Base-by-base conservation (phyloP, 2,888 invertebrate genomes). In the Loripinus fragilis region DNA sequence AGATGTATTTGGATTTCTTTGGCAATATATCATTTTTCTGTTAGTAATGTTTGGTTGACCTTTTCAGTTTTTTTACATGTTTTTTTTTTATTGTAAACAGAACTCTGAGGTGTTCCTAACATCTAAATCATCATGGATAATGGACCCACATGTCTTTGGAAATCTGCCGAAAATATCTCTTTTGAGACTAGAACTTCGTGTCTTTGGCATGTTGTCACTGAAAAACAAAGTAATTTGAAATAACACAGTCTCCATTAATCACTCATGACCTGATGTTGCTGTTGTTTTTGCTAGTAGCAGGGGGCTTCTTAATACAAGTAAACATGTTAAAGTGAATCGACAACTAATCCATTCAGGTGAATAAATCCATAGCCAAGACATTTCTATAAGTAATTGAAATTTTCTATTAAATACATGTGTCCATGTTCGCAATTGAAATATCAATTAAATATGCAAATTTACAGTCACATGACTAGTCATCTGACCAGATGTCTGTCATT, bases 181-280 rank as follows among this genome's bases (percentile, higher is more conserved):
- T 60, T 60, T 5, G 10, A 20, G 60, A 20, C 33, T 60, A 33
- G 60, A 30, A 33, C 17, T 30, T 60, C 60, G 30, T 60, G 60
- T 60, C 30, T 60, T 33, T 20, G 60, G 33, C 60, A 60, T 60
- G 60, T 20, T 52, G 23, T 52, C 25, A 52, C 23, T 52, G 48
- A 48, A 48, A 38, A 8, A 38, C n/a, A n/a, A n/a, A n/a, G n/a
- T n/a, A n/a, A n/a, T n/a, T n/a, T n/a, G n/a, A n/a, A n/a, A n/a
- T n/a, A n/a, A n/a, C n/a, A n/a, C n/a, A n/a, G n/a, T n/a, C n/a
- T n/a, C n/a, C n/a, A n/a, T n/a, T n/a, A n/a, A n/a, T n/a, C n/a
- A n/a, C n/a, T n/a, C n/a, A n/a, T n/a, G n/a, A n/a, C n/a, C n/a
- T n/a, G n/a, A n/a, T n/a, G n/a, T n/a, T n/a, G n/a, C n/a, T n/a